Conservation (phyloP, 2,888 invertebrate genomes). For the Sericinus montela region DNA sequence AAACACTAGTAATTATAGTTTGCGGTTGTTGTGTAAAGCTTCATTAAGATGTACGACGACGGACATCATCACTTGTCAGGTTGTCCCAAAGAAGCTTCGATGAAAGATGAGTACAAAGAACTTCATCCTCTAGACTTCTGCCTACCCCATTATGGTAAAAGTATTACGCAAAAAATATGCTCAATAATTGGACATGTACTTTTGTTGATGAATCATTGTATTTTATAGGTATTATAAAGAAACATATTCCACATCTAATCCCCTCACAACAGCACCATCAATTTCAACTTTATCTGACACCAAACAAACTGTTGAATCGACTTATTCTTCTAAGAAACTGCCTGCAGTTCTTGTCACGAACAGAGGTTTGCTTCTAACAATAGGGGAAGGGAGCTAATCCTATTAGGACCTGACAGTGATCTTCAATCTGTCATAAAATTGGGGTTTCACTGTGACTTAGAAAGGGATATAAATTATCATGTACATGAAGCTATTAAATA, state of each 20-base stretch:
- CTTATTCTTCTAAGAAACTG: slow-evolving; percentile 33
- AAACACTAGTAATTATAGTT: too few relatives aligned
- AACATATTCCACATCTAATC: neutral
- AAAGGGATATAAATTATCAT: slow-evolving; percentile 3
- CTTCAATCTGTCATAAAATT: slow-evolving; percentile 42
- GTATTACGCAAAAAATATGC: too few relatives aligned
- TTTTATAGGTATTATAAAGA: neutral
- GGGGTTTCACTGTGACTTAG: slow-evolving; percentile 17
- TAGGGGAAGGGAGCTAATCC: slow-evolving; percentile 39
- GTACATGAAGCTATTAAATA: slow-evolving; percentile 4
- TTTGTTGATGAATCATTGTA: too few relatives aligned
- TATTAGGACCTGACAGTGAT: slow-evolving; percentile 53
- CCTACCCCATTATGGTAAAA: too few relatives aligned
- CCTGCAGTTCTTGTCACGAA: slow-evolving; percentile 34
- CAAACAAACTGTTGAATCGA: slow-evolving; percentile 25
- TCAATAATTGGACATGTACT: too few relatives aligned
- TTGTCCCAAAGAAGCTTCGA: too few relatives aligned
- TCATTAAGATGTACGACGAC: too few relatives aligned
- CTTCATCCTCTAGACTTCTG: too few relatives aligned
- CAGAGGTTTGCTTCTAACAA: slow-evolving; percentile 27
- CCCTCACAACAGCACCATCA: neutral
- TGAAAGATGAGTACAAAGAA: too few relatives aligned
- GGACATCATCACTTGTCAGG: too few relatives aligned
- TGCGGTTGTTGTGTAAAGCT: too few relatives aligned
- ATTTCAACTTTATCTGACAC: slow-evolving; percentile 19